A percentile compares a stretch with the other conserved stretches of the same genome.
These are phyloP conservation scores for Gallinago jamesoni DNA, from an alignment of 2,113 vertebrate species.

Conservation along the genomic window DNA sequence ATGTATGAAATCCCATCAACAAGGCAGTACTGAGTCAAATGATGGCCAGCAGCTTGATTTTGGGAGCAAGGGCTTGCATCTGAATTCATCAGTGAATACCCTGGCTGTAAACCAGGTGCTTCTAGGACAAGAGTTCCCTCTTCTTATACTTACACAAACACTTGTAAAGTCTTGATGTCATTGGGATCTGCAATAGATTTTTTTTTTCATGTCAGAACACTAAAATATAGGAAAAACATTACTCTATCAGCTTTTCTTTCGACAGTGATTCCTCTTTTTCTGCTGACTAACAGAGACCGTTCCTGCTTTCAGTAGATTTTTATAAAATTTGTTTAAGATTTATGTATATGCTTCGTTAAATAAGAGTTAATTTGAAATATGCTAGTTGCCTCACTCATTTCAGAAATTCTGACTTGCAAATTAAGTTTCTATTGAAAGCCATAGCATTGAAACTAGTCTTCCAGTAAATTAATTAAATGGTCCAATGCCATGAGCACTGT, in stretches of 20 bases:
- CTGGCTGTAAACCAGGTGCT: background rate
- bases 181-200: background rate
- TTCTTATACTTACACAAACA: background rate
- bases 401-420: slow-evolving; percentile 20
- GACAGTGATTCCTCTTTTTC: background rate
- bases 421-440: slow-evolving; percentile 1
- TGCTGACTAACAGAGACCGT: background rate
- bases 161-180: background rate
- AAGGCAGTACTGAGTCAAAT: background rate
- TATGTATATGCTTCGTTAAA: background rate
- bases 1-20: background rate
- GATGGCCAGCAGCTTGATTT: background rate
- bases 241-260: background rate
- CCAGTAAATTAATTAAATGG: slow-evolving; percentile 36
- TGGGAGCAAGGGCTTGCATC: background rate
- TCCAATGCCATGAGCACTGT: background rate
- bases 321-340: background rate
- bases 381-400: background rate
- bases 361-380: background rate
- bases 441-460: slow-evolving; percentile 29
- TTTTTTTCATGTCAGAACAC: background rate
- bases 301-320: background rate
- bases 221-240: background rate
- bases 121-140: background rate
- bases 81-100: background rate